Evolutionary conservation across 2,888 invertebrate species (phyloP), one percentile per base, ranked within the genome.

Genomic region (Metallyticus violacea): DNA sequence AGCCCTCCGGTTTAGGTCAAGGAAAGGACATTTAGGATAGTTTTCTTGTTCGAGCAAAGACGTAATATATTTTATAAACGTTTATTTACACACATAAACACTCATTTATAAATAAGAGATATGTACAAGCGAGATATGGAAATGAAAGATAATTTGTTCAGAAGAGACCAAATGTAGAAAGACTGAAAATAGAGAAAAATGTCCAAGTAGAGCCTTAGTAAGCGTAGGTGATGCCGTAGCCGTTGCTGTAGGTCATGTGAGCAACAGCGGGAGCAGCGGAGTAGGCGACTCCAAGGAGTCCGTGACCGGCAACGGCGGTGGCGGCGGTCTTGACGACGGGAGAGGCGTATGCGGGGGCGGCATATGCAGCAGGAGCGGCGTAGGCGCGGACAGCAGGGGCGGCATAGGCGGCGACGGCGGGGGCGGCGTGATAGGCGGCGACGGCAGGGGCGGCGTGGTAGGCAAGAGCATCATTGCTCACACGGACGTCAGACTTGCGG

Each of bases 401-500:
- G 86, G 88, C 88, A 25, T 83, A 80, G 79, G 88, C 89, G 83
- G 89, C 89, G 81, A 89, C 89, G 87, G 89, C 89, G 83, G 89
- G 85, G 85, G 88, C 86, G n/a, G 87, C 87, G 87, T 88, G 88
- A 81, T 88, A 88, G 26, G 87, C 88, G 28, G 87, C 88, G 78
- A 89, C 87, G 29, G 86, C 88, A 81, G 90, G 87, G 79, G 87
- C 88, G 85, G 87, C 86, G 85, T 84, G 86, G 87, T 88, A 87
- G 85, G 86, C 86, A 82, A 85, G 29, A 78, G 85, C 87, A 85
- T 89, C 88, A 85, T 89, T 89, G 86, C 88, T 89, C 26, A 95
- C 94, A 26, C 95, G 94, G 30, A 95, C 94, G 90, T 95, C 95
- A 27, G 95, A 92, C 90, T 95, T 95, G 90, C 95, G 94, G 79